A percentile compares a stretch with the other conserved stretches of the same genome.
Conservation (phyloP, 1,140 invertebrate species). For the Sarcophaga peregrina region DNA sequence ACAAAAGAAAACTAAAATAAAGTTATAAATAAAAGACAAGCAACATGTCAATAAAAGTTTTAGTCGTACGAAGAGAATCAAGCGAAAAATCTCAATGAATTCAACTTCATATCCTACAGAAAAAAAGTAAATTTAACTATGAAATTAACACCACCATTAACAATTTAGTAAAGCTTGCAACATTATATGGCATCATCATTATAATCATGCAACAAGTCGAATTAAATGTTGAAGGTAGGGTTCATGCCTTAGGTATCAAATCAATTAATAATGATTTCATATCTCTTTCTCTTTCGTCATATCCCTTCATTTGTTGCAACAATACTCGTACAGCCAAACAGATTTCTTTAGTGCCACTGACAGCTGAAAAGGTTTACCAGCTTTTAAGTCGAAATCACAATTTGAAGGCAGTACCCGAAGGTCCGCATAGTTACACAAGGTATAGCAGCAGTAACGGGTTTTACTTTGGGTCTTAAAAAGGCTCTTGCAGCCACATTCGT, state of each 20-base stretch:
- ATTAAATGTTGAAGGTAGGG: no score
- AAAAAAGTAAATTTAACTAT: no score
- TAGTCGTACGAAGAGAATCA: not conserved
- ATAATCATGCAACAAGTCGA: no score
- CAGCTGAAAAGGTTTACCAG: conserved; percentile 47
- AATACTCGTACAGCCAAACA: conserved; percentile 39
- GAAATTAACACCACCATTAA: no score
- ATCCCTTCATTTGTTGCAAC: not conserved
- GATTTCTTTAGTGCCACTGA: conserved; percentile 48
- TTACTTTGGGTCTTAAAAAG: conserved; percentile 56
- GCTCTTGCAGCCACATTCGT: conserved; percentile 56
- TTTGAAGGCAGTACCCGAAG: conserved; percentile 43
- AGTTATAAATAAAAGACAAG: conserved; percentile 2
- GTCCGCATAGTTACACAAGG: conserved; percentile 56
- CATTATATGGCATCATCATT: no score
- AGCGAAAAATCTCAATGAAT: not conserved
- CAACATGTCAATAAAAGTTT: not conserved
- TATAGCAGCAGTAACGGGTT: conserved; percentile 54
- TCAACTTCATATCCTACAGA: not conserved
- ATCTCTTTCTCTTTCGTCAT: not conserved
- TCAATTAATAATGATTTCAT: no score
- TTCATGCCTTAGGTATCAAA: no score
- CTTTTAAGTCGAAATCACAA: conserved; percentile 49
- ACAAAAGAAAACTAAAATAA: not conserved
- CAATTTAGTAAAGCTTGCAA: no score